Evolutionary conservation across 1,140 invertebrate genomes (phyloP).

Genomic region (Phymorhynchus buccinoides): DNA sequence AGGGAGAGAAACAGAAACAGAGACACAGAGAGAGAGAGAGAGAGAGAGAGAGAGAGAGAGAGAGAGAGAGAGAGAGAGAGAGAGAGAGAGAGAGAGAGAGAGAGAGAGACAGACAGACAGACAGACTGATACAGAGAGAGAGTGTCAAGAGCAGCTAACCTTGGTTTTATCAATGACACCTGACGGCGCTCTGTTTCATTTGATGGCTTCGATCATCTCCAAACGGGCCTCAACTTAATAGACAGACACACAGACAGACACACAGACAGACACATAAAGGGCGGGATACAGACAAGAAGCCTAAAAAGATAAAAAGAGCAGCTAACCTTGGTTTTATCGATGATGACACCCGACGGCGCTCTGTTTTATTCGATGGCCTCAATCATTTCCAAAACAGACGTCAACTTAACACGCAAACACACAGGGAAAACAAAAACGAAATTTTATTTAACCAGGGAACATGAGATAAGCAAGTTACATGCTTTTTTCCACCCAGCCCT

Average conservation of each 20-base stretch:
- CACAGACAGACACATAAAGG: neutral
- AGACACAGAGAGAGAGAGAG: too few relatives aligned
- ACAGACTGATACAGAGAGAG: neutral
- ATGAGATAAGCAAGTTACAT: too few relatives aligned
- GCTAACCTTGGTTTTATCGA: slow-evolving; percentile 12
- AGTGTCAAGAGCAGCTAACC: neutral
- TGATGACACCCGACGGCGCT: slow-evolving; percentile 18
- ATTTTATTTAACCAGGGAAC: too few relatives aligned
- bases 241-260: too few relatives aligned
- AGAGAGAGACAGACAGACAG: neutral
- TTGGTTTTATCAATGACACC: slow-evolving; percentile 21
- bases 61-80: too few relatives aligned
- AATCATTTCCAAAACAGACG: slow-evolving; percentile 31
- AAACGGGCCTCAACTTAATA: slow-evolving; percentile 1
- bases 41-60: too few relatives aligned
- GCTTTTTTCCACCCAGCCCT: too few relatives aligned
- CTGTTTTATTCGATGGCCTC: slow-evolving; percentile 8
- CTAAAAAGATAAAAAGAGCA: neutral
- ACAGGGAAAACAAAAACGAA: too few relatives aligned
- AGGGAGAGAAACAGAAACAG: too few relatives aligned
- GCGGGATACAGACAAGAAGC: neutral
- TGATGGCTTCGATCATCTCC: slow-evolving; percentile 33
- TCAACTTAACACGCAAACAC: too few relatives aligned
- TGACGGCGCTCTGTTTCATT: slow-evolving; percentile 8
- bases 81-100: too few relatives aligned